A percentile compares a stretch with the other conserved stretches of the same genome.
Conservation (phyloP, 2,888 invertebrate genomes). For the Camponotus fellah region DNA sequence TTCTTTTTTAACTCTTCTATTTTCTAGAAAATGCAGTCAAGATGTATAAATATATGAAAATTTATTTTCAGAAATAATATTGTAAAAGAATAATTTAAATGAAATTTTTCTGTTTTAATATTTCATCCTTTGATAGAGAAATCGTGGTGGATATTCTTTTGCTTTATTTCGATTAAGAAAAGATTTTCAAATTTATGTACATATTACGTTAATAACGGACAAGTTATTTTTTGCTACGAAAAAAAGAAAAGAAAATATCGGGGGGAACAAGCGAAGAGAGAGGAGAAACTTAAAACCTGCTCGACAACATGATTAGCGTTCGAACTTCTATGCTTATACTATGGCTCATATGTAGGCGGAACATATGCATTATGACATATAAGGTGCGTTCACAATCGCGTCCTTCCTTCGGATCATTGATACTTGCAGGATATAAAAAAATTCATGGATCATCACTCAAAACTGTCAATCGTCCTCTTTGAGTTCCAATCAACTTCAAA, state of each 20-base stretch:
- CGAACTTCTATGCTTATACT: slow-evolving; percentile 49
- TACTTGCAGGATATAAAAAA: background rate
- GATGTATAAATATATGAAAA: background rate
- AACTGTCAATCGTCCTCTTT: slow-evolving; percentile 37
- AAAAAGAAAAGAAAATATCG: background rate
- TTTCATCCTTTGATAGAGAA: background rate
- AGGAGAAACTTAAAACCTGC: slow-evolving; percentile 46
- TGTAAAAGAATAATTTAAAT: background rate
- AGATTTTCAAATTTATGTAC: background rate
- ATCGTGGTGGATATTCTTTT: background rate
- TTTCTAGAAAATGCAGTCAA: background rate
- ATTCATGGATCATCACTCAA: slow-evolving; percentile 22
- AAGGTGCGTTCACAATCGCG: slow-evolving; percentile 36
- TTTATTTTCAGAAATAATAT: background rate
- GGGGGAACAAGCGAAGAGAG: slow-evolving; percentile 1
- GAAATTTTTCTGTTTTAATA: background rate
- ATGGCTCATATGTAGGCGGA: slow-evolving; percentile 35
- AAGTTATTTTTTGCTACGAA: background rate
- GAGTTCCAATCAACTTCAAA: slow-evolving; percentile 17
- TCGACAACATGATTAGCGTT: slow-evolving; percentile 60
- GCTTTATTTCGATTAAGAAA: background rate
- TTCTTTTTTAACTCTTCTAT: background rate
- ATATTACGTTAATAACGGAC: background rate
- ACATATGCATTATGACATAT: slow-evolving; percentile 43
- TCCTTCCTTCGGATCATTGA: slow-evolving; percentile 17